A percentile compares a stretch with the other conserved stretches of the same genome.
Evolutionary conservation across 2,888 invertebrate genomes (phyloP).

Genomic region (Lymantria monacha): DNA sequence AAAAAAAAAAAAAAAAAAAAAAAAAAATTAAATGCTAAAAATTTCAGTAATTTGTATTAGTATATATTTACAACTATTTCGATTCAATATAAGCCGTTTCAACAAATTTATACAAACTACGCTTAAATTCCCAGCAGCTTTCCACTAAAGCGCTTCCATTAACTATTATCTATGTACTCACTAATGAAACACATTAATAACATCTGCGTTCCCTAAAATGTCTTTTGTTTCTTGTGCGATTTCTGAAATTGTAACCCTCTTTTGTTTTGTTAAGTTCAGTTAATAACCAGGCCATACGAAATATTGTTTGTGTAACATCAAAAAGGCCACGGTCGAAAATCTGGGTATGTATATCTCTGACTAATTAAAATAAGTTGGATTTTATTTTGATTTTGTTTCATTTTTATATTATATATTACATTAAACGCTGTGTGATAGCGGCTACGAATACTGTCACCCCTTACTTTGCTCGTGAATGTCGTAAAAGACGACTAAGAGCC

Average conservation of each 20-base stretch:
- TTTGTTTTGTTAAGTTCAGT: constrained; percentile 35
- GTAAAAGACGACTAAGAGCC: no score
- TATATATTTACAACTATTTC: no score
- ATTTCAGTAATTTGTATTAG: no score
- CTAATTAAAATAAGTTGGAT: not conserved
- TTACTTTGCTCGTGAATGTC: no score
- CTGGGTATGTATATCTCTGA: constrained; percentile 3
- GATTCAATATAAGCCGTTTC: no score
- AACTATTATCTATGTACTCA: constrained; percentile 25
- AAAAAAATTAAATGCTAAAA: no score
- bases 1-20: no score
- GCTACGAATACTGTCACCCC: no score
- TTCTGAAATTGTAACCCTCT: constrained; percentile 46
- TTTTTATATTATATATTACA: no score
- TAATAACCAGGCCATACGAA: constrained; percentile 28
- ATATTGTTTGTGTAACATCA: constrained; percentile 19
- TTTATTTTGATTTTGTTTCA: no score
- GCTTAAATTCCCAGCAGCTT: constrained; percentile 11
- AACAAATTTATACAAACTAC: constrained; percentile 9
- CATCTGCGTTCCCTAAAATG: constrained; percentile 61
- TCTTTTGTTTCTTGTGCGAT: constrained; percentile 58
- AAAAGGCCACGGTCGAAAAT: constrained; percentile 14
- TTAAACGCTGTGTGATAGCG: no score
- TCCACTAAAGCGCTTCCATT: constrained; percentile 29
- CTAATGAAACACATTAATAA: constrained; percentile 69